These are phyloP conservation scores for Cylindroiulus punctatus DNA, from an alignment of 2,888 invertebrate species.

Conservation along the genomic window DNA sequence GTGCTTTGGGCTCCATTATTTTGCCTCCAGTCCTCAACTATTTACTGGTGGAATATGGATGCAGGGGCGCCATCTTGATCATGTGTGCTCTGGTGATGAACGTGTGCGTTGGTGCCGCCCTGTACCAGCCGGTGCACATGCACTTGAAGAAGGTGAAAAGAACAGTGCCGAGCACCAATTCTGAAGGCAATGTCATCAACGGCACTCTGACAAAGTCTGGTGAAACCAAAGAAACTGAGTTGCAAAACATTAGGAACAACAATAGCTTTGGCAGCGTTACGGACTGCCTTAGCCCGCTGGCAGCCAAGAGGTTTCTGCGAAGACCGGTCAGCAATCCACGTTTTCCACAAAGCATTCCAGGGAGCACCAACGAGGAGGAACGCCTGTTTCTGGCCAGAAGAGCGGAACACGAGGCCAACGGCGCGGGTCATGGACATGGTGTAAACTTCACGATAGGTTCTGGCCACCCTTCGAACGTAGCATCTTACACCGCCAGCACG, in stretches of 20 bases:
- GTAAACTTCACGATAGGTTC: constrained; percentile 46
- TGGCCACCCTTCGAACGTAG: constrained; percentile 1
- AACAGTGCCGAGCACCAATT: constrained; percentile 55
- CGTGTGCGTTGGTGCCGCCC: constrained; percentile 59
- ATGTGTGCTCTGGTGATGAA: constrained; percentile 58
- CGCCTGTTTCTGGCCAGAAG: neutral
- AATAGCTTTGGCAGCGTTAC: constrained; percentile 54
- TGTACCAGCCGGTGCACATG: constrained; percentile 58
- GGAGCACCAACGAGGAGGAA: constrained; percentile 31
- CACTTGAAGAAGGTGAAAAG: constrained; percentile 67
- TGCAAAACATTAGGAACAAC: constrained; percentile 41
- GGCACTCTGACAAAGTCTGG: neutral
- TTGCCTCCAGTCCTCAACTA: constrained; percentile 80
- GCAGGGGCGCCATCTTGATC: constrained; percentile 68
- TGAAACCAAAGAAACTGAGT: neutral
- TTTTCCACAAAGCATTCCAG: constrained; percentile 46
- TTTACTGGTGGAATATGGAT: constrained; percentile 79
- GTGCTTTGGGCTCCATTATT: constrained; percentile 85
- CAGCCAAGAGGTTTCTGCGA: constrained; percentile 39
- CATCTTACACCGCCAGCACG: constrained; percentile 13
- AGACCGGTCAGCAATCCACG: constrained; percentile 54
- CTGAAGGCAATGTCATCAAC: neutral
- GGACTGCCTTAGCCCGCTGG: constrained; percentile 22
- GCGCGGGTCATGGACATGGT: neutral
- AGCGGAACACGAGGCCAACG: neutral